Evolutionary conservation across 1,140 invertebrate species (phyloP), one percentile per base, ranked within the genome.

Genomic region (Drosophila tropicalis): DNA sequence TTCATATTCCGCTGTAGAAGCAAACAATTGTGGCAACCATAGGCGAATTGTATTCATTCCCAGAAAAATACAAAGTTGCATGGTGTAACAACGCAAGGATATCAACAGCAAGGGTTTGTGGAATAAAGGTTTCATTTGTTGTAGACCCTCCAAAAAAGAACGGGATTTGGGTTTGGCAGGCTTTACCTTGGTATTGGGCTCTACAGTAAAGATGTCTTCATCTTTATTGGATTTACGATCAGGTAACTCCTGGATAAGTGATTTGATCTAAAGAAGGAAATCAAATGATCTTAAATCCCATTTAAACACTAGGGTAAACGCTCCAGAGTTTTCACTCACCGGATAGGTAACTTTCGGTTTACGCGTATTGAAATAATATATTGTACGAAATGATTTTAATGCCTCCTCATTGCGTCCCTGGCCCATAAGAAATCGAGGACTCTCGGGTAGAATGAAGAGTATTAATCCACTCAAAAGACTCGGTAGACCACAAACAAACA

Each of bases 381-480:
- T 91, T n/a, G 41, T 71, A 51, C 80, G 73, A 6, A 91, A 74
- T 5, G 78, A 80, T 34, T 65, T 56, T 25, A 91, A 40, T 92
- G 96, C 95, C 72, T 96, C 95, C 0, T 94, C 93, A 69, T 95
- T 95, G 34, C 94, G 93, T 67, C 95, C 95, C 81, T 94, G 93
- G 0, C 94, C 94, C 94, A 97, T 96, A 0, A 97, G 92, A 90
- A 96, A 97, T 90, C 97, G 96, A 1, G 96, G 96, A 91, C 96
- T 97, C 90, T 97, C 96, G 0, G 96, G 95, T 32, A 97, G 93
- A 62, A 94, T 94, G 32, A 94, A 92, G 58, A 96, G 93, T 0
- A 94, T 91, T 6, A 95, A 58, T 0, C 94, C 94, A 5, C 95
- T 94, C 1, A 95, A 71, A 1, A 97, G 77, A 22, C 94, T 94